Evolutionary conservation across 2,888 invertebrate genomes (phyloP), one percentile per base, ranked within the genome.

Genomic region (Kryphioiulus occultus): DNA sequence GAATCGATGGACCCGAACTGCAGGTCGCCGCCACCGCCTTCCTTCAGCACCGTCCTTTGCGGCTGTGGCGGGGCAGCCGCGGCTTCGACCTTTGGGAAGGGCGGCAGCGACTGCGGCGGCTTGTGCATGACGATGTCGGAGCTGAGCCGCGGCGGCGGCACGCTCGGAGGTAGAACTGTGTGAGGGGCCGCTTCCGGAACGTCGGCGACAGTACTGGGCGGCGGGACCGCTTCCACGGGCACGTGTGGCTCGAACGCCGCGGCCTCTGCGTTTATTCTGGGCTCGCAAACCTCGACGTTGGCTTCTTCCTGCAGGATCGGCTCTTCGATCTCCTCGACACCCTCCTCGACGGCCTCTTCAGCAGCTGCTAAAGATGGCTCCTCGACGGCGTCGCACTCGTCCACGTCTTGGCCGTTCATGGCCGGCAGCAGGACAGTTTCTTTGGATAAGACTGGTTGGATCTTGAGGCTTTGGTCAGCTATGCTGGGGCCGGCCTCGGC

Each of bases 61-160:
- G 84, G 84, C 35, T 30, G 84, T 9, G 39, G 35, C 0, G 84
- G n/a, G 0, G 35, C 39, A 12, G 39, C n/a, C 12, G 35, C 35
- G 5, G 83, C 17, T 35, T 84, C 32, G 35, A 32, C 35, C 0
- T n/a, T 3, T 9, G 84, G 84, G n/a, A 84, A 84, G 4, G 84
- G 84, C 7, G 84, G 84, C 35, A 42, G 7, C n/a, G 84, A 84
- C 39, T 84, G 84, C 15, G 84, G 84, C 7, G 84, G 84, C 35
- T 42, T 42, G 35, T 84, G 84, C 39, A 39, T 84, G 19, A 84
- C 35, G 84, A 39, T 84, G 19, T 84, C 84, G 4, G 84, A 32
- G 19, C 84, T 42, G 84, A 35, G 4, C n/a, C 84, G 35, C 39
- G 32, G 9, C 1, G 59, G 59, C 26, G 59, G 59, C 2, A 68